phyloP scores from a whole-genome alignment of 1,140 invertebrate genomes.

The Heliconius congener region DNA sequence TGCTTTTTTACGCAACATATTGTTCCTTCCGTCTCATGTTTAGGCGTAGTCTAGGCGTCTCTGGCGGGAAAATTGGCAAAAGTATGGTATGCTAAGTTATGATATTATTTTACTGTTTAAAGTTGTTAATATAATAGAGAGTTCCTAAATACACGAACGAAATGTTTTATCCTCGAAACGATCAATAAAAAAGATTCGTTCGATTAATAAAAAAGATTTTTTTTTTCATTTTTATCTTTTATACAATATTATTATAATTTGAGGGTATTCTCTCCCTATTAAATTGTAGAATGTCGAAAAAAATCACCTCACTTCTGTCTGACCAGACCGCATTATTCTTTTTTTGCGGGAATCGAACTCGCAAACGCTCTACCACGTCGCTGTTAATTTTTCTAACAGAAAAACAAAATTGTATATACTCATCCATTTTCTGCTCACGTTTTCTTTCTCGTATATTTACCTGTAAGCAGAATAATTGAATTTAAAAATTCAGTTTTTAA shows the following conservation, averaged over 20 bases:
- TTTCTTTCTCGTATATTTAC: conserved; percentile 41
- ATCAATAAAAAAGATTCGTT: too few species aligned
- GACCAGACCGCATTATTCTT: too few species aligned
- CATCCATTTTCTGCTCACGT: neutral
- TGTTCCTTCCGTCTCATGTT: conserved; percentile 45
- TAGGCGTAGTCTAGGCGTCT: neutral
- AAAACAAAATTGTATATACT: neutral
- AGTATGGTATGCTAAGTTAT: neutral
- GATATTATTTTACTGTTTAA: neutral
- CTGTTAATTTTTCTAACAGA: neutral
- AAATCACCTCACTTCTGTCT: too few species aligned
- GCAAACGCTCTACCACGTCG: neutral
- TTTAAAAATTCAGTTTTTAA: conserved; percentile 70
- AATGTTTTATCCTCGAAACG: neutral
- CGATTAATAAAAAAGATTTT: too few species aligned
- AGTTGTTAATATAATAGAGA: neutral
- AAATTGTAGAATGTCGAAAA: too few species aligned
- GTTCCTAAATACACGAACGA: neutral
- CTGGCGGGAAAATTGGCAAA: neutral
- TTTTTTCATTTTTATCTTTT: too few species aligned
- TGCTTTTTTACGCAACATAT: conserved; percentile 55
- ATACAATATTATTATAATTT: too few species aligned
- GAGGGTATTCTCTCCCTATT: too few species aligned
- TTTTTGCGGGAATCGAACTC: neutral
- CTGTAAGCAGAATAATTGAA: conserved; percentile 66